Percentiles rank a stretch among this genome's conserved stretches.
Conservation (phyloP, 1,140 invertebrate species). For the Oncopodura yosiiana region DNA sequence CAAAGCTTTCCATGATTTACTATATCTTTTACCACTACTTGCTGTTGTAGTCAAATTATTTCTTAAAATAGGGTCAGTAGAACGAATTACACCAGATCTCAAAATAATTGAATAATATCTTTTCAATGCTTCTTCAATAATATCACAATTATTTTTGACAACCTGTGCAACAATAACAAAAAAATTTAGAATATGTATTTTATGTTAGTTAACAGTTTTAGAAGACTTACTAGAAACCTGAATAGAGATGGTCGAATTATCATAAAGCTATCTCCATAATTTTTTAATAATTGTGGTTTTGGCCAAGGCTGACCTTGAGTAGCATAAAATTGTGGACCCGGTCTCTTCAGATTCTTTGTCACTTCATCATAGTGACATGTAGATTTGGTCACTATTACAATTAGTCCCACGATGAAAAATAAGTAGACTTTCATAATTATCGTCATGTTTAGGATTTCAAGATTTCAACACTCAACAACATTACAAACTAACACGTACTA, state of each 20-base stretch:
- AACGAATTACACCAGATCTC: constrained; percentile 3
- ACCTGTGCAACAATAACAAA: constrained; percentile 36
- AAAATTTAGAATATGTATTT: constrained; percentile 1
- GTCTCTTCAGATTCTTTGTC: background rate
- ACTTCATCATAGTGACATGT: background rate
- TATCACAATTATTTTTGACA: constrained; percentile 43
- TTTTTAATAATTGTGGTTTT: constrained; percentile 32
- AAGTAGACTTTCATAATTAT: too few relatives aligned
- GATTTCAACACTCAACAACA: too few relatives aligned
- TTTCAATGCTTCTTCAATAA: constrained; percentile 47
- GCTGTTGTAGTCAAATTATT: background rate
- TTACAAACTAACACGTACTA: too few relatives aligned
- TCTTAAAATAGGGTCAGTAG: background rate
- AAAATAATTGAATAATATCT: constrained; percentile 44
- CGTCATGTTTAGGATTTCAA: too few relatives aligned
- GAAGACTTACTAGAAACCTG: constrained; percentile 32
- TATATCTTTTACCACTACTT: background rate
- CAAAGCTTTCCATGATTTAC: constrained; percentile 35
- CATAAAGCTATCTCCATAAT: constrained; percentile 33
- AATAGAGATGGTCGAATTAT: constrained; percentile 35
- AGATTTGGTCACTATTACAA: too few relatives aligned
- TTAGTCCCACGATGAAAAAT: too few relatives aligned
- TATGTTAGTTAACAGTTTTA: background rate
- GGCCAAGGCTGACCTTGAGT: constrained; percentile 45
- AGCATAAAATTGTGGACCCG: constrained; percentile 2